Base-by-base conservation (phyloP, 2,797 vertebrate genomes). In the Coregonus sp. region DNA sequence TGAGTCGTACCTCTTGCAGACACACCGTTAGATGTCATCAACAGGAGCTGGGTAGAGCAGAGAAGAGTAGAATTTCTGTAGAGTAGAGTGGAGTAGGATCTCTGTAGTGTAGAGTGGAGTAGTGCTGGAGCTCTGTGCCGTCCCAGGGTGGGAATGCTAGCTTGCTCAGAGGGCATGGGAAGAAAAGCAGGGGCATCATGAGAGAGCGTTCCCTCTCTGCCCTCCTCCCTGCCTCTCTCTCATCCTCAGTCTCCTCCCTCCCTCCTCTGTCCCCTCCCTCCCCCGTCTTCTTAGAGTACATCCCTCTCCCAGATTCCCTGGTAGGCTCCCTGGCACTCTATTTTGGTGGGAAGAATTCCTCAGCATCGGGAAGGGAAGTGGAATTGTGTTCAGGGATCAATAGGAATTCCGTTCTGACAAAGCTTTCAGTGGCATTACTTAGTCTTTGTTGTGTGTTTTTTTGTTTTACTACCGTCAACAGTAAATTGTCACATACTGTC, bases 371-470 rank as follows among this genome's bases (percentile, higher is more conserved):
- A 96, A 92, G 95, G 97, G 97, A 99, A 98, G 96, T 97, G 92
- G 96, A 95, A 98, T 99, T 98, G 96, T 98, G 96, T 96, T 95
- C 91, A 89, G 93, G 95, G 96, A 96, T 98, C 96, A 97, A 97
- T 98, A 95, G 95, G 87, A 91, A 95, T 89, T 93, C 90, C 86
- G 84, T 84, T 85, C 20, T 20, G 1, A 86, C 82, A 86, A 82
- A 87, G 90, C 86, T 87, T 92, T 86, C 89, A 89, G 71, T 35
- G 74, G 74, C 81, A 51, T 73, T 80, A 74, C 86, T 86, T 85
- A 86, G 73, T 50, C 16, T 35, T 79, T n/a, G 52, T 51, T 71
- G 20, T 16, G 25, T 54, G 50, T 67, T 35, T 35, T 67, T 66
- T 6, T 70, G 4, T 52, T 70, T 75, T 51, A 68, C 63, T 69